Base-by-base conservation (phyloP, 35 echinoderm and acorn worm species). In the Apostichopus japonicus region DNA sequence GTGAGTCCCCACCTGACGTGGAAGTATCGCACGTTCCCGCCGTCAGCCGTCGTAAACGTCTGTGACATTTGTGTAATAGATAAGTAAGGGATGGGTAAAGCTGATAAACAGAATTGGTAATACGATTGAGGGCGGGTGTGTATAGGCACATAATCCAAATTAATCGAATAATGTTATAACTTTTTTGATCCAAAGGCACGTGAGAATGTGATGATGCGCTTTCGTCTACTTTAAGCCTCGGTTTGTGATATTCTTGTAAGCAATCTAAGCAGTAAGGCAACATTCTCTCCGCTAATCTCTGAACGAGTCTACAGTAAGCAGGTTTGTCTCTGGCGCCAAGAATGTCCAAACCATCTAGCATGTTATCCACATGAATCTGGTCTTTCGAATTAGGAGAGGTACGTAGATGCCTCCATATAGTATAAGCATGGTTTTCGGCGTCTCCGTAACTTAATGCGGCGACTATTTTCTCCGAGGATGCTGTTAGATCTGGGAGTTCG, bases 91-190 rank as follows among this genome's bases (percentile, higher is more conserved):
- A 83, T 10, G 94, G 93, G 53, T 94, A 92, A 6, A 97, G 59
- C 4, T 93, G 86, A 51, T 17, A 91, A 54, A 86, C 90, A 72
- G 59, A 92, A 58, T 88, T 92, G 23, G 94, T 81, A 14, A 97
- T 79, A 24, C 94, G 91, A 83, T 93, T 94, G 6, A 97, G 88
- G 65, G 96, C 91, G 19, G 96, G 96, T 11, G 94, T 79, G 56
- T 97, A 97, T 56, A 97, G 91, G 83, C 96, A 97, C 67, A 90
- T 90, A 63, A 94, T 89, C 96, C 96, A 97, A 22, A 97, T 72
- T 83, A 97, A 84, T 25, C 96, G 84, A 88, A 97, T 84, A n/a
- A 97, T 84, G 79, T 93, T 97, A 51, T 97, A 93, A 76, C 94
- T 92, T 78, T 97, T 97, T 58, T 92, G 90, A 79, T 94, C 94